phyloP scores from a whole-genome alignment of 2,113 vertebrate genomes.

The Apodemus sylvaticus region DNA sequence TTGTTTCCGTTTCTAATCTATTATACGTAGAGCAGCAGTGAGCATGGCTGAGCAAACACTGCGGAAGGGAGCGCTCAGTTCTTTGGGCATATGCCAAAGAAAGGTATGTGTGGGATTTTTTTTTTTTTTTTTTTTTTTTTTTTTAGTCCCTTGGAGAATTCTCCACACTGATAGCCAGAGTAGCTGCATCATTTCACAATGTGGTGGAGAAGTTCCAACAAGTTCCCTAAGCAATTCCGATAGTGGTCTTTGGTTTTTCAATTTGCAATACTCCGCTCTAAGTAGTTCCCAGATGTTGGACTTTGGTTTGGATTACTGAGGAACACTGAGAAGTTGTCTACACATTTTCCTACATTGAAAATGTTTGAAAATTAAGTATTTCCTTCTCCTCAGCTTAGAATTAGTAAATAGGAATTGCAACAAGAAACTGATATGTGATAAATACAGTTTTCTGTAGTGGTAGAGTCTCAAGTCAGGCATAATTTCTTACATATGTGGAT shows the following conservation, averaged over 20 bases:
- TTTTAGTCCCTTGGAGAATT: not conserved
- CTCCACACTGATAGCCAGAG: not conserved
- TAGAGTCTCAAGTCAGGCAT: not conserved
- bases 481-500: constrained; percentile 33
- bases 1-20: not conserved
- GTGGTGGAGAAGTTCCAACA: not conserved
- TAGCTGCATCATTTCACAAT: not conserved
- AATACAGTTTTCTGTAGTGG: not conserved
- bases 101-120: no score
- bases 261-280: not conserved
- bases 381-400: constrained; percentile 13
- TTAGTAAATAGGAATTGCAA: constrained; percentile 14
- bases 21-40: not conserved
- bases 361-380: constrained; percentile 16
- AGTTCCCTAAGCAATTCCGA: not conserved
- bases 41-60: not conserved
- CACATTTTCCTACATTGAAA: not conserved
- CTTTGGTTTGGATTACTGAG: not conserved
- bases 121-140: no score
- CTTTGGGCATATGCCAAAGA: not conserved
- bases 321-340: not conserved
- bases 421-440: not conserved
- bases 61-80: not conserved
- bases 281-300: not conserved
- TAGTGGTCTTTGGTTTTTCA: not conserved